Evolutionary conservation across 2,888 invertebrate species (phyloP).

Genomic region (Arctia plantaginis): DNA sequence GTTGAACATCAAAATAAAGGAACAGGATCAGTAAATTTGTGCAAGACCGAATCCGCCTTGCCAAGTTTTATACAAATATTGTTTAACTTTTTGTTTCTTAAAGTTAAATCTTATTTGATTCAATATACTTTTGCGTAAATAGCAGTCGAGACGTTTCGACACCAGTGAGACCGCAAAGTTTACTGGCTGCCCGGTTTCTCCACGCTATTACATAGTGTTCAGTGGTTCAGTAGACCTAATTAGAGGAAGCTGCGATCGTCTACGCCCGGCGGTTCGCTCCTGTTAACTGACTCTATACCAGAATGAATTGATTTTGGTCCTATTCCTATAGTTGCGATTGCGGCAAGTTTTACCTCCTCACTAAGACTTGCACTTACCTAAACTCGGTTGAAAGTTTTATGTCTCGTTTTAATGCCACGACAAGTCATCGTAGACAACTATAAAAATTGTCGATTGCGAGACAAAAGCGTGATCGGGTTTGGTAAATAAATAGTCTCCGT

Average conservation of each 20-base stretch:
- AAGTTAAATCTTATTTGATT: conserved; percentile 48
- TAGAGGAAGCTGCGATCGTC: conserved; percentile 72
- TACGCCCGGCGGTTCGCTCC: conserved; percentile 59
- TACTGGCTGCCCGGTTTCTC: conserved; percentile 73
- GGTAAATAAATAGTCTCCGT: conserved; percentile 81
- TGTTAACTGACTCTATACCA: conserved; percentile 64
- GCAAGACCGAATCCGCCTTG: conserved; percentile 54
- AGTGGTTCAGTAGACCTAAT: conserved; percentile 72
- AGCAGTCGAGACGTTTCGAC: conserved; percentile 59
- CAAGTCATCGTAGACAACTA: conserved; percentile 71
- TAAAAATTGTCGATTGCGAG: conserved; percentile 80
- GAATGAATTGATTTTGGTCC: conserved; percentile 60
- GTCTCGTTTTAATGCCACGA: conserved; percentile 69
- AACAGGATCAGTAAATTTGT: conserved; percentile 72
- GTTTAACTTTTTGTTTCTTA: conserved; percentile 39
- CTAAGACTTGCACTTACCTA: conserved; percentile 46
- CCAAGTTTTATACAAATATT: conserved; percentile 43
- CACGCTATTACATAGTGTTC: no score
- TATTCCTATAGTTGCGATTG: conserved; percentile 59
- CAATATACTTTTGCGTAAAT: conserved; percentile 39
- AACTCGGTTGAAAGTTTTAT: conserved; percentile 70
- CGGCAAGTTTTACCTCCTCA: conserved; percentile 34
- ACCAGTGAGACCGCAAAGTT: conserved; percentile 63
- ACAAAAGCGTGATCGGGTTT: conserved; percentile 83
- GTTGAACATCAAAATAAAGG: conserved; percentile 79